phyloP scores from a whole-genome alignment of 2,888 invertebrate genomes.

The Chrysolina haemoptera region DNA sequence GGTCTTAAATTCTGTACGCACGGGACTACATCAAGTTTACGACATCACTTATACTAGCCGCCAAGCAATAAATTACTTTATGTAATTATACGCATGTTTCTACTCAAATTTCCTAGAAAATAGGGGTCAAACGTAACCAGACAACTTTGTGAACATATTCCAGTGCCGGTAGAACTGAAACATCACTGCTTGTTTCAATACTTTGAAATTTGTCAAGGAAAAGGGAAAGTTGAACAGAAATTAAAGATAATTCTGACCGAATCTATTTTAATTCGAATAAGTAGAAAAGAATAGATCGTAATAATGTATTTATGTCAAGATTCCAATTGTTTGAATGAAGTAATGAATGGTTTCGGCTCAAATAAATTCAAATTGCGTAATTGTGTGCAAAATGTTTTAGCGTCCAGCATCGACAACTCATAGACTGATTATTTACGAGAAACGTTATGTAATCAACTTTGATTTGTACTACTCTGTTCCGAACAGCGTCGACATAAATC shows the following conservation, averaged over 20 bases:
- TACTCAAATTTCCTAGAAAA: background rate
- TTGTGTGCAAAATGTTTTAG: too few species aligned
- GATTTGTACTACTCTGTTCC: background rate
- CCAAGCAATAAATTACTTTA: background rate
- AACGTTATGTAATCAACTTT: background rate
- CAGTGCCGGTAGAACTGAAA: background rate
- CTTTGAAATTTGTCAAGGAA: background rate
- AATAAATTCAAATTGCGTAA: too few species aligned
- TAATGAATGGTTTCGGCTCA: too few species aligned
- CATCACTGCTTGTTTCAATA: background rate
- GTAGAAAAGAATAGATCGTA: too few species aligned
- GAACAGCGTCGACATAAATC: background rate
- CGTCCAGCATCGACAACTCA: background rate
- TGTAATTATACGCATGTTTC: constrained; percentile 5
- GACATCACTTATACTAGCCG: background rate
- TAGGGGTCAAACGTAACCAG: background rate
- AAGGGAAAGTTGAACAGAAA: too few species aligned
- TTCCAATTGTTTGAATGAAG: too few species aligned
- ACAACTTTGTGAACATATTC: background rate
- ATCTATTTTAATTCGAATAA: too few species aligned
- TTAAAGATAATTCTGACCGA: too few species aligned
- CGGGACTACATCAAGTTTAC: background rate
- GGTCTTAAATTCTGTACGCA: background rate
- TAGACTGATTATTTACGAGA: background rate
- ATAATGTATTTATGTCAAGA: too few species aligned